Conservation (phyloP, 2,113 vertebrate species). For the Malurus alboscapulatus region DNA sequence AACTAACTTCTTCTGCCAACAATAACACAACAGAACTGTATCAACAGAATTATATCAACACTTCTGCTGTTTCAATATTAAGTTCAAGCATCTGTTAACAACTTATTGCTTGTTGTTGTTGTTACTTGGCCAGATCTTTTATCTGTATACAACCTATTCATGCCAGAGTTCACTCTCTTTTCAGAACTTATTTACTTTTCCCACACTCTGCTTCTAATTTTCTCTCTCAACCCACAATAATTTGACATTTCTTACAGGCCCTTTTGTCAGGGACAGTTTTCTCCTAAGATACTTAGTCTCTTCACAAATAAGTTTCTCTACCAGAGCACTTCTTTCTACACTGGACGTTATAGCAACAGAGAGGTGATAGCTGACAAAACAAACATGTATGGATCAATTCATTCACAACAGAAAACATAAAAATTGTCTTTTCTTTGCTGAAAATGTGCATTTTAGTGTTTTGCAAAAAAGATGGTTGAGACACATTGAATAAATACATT, state of each 20-base stretch:
- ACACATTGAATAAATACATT: not conserved
- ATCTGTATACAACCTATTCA: conserved; percentile 42
- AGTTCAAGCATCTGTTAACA: conserved; percentile 66
- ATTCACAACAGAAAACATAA: not conserved
- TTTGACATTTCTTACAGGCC: not conserved
- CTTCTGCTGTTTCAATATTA: conserved; percentile 55
- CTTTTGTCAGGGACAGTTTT: not conserved
- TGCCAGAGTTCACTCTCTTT: conserved; percentile 26
- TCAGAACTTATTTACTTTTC: conserved; percentile 56
- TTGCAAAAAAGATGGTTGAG: not conserved
- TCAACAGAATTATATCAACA: conserved; percentile 58
- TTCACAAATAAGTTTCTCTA: not conserved
- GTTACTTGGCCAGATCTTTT: conserved; percentile 54
- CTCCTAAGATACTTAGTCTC: not conserved
- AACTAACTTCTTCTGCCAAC: conserved; percentile 43
- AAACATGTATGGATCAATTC: not conserved
- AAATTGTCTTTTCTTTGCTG: not conserved
- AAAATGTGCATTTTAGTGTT: not conserved
- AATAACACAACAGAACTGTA: conserved; percentile 43
- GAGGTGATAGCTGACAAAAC: not conserved
- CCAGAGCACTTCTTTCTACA: not conserved
- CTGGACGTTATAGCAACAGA: not conserved
- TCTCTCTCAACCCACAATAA: not conserved
- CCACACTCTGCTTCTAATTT: conserved; percentile 47
- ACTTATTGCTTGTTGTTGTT: conserved; percentile 60